Evolutionary conservation across 2,888 invertebrate species (phyloP), one percentile per base, ranked within the genome.

Genomic region (Petrolisthes cinctipes): DNA sequence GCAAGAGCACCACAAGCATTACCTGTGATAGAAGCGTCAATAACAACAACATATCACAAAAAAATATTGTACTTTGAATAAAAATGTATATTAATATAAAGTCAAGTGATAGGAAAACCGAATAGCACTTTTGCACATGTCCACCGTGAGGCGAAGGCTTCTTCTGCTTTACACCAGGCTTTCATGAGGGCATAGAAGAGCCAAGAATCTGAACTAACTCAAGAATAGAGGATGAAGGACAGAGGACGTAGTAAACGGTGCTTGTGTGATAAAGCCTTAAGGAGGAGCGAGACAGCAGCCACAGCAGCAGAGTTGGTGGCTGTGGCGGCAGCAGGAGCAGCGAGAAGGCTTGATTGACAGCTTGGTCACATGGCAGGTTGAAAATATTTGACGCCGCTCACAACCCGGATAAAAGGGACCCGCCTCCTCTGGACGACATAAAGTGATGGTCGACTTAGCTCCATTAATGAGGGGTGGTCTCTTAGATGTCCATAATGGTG

Each of bases 301-400:
- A n/a, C 56, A 56, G 83, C 73, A 75, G 83, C 75, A 37, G 56
- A 11, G 20, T 14, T 37, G 53, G 73, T 9, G 57, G 54, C 71
- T 14, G 61, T 17, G 23, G 54, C 23, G 11, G 56, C 37, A 23
- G 53, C 68, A 57, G 84, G 54, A 75, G 56, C 73, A 75, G 61
- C 56, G 57, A 54, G 57, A 75, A 56, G 78, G 37, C 76, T 83
- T 83, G 83, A 83, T 83, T 83, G 83, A 83, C 83, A 83, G 83
- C 83, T 83, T 83, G 56, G 83, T 83, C 83, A 83, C 83, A 83
- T 75, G 83, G 75, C 73, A 83, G 83, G 57, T 68, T 83, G 75
- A 83, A 75, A 73, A 83, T 83, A 83, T 75, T 83, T 83, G 83
- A 83, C 83, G 83, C 83, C 83, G 83, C 37, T 73, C 83, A 54